phyloP scores from a whole-genome alignment of 2,888 invertebrate genomes.

The Xanthia togata region DNA sequence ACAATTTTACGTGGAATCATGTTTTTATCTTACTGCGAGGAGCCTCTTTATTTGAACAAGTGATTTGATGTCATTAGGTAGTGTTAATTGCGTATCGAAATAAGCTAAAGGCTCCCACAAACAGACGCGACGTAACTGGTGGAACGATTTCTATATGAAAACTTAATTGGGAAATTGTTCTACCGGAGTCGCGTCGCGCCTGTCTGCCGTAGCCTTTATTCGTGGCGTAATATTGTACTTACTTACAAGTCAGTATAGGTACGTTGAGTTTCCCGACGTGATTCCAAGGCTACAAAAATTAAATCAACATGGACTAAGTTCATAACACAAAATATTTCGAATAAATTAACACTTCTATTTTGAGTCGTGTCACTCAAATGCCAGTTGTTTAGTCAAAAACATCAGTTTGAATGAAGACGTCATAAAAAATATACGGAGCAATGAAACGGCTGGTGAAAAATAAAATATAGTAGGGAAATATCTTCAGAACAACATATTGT shows the following conservation, averaged over 20 bases:
- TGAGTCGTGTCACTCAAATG: constrained; percentile 50
- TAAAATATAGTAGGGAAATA: constrained; percentile 12
- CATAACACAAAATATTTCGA: constrained; percentile 39
- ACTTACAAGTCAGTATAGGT: background rate
- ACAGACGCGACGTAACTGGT: background rate
- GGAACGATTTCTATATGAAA: background rate
- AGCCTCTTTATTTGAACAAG: constrained; percentile 67
- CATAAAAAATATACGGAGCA: background rate
- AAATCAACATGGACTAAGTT: constrained; percentile 48
- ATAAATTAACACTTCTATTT: constrained; percentile 55
- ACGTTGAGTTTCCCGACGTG: constrained; percentile 46
- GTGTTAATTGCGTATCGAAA: constrained; percentile 69
- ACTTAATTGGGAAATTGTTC: background rate
- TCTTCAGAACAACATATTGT: background rate
- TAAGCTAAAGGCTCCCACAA: constrained; percentile 23
- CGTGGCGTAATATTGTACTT: constrained; percentile 51
- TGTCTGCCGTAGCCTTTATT: background rate
- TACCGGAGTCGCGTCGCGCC: background rate
- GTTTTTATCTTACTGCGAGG: constrained; percentile 37
- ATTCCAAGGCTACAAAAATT: constrained; percentile 65
- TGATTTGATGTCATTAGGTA: constrained; percentile 71
- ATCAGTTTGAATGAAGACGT: constrained; percentile 22
- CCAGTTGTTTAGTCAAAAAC: constrained; percentile 33
- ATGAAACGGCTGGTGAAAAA: constrained; percentile 21
- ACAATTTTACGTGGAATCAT: constrained; percentile 12